phyloP scores from a whole-genome alignment of 2,888 invertebrate species.

The Halocaridina rubra region DNA sequence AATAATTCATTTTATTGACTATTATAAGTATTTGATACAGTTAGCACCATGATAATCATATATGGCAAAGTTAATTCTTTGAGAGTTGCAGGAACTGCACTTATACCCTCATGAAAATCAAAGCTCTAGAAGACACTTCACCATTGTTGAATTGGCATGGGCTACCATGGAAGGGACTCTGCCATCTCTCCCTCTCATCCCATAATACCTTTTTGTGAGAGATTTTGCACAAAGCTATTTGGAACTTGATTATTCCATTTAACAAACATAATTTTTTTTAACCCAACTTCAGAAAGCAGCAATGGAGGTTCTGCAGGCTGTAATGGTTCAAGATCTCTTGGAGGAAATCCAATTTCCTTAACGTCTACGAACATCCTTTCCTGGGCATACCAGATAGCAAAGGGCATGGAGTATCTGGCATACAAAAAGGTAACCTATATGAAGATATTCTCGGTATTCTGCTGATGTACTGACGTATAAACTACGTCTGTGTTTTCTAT shows the following conservation, averaged over 20 bases:
- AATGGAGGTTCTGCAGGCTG: background rate
- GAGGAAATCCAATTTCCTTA: slow-evolving; percentile 27
- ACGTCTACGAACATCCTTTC: slow-evolving; percentile 84
- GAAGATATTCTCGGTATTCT: too few relatives aligned
- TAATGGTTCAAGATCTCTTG: background rate
- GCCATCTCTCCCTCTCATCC: too few relatives aligned
- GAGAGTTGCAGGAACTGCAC: background rate
- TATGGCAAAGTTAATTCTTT: background rate
- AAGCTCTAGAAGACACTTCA: too few relatives aligned
- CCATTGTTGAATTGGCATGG: too few relatives aligned
- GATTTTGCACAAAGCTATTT: too few relatives aligned
- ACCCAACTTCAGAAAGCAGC: slow-evolving; percentile 20
- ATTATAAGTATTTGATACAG: background rate
- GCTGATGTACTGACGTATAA: too few relatives aligned
- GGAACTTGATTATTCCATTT: too few relatives aligned
- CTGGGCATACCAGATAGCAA: slow-evolving; percentile 92
- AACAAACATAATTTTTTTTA: too few relatives aligned
- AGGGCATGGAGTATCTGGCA: slow-evolving; percentile 95
- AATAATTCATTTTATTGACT: slow-evolving; percentile 14
- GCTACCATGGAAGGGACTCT: too few relatives aligned
- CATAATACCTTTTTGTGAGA: too few relatives aligned
- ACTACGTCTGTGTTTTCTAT: too few relatives aligned
- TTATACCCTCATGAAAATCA: background rate
- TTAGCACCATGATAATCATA: background rate
- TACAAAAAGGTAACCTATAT: slow-evolving; percentile 80